Percentiles rank a stretch among this genome's conserved stretches.
Conservation (phyloP, 2,888 invertebrate genomes). For the Rotaria macrura region DNA sequence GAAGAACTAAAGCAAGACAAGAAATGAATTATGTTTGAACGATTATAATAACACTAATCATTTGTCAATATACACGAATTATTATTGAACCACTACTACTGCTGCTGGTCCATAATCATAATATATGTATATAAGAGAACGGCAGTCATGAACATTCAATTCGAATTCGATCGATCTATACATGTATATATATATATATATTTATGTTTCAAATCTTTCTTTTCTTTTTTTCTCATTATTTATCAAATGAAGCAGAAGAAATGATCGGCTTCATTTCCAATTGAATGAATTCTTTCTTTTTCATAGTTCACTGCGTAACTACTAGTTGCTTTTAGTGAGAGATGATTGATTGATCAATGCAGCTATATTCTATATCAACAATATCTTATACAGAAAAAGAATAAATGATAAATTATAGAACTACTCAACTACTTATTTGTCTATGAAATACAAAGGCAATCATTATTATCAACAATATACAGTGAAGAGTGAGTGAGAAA, state of each 20-base stretch:
- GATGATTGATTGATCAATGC: slow-evolving; percentile 1
- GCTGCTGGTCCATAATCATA: background rate
- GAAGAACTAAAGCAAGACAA: background rate
- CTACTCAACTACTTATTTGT: background rate
- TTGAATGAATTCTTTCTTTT: background rate
- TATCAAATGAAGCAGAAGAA: background rate
- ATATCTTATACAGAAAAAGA: background rate
- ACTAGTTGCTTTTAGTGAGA: background rate
- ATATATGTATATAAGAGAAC: background rate
- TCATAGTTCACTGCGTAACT: background rate
- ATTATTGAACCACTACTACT: background rate
- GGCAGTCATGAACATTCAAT: background rate
- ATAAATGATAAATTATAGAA: background rate
- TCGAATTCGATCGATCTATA: background rate
- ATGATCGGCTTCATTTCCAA: background rate
- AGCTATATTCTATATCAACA: background rate
- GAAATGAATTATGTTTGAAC: background rate
- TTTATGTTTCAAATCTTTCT: background rate
- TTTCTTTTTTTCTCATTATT: background rate
- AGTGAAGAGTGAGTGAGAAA: background rate
- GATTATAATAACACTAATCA: background rate
- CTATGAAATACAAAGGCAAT: background rate
- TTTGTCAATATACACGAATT: background rate
- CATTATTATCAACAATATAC: background rate
- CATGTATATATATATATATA: too few relatives aligned